Base-by-base conservation (phyloP, 2,113 vertebrate genomes). In the Vicugna pacos region DNA sequence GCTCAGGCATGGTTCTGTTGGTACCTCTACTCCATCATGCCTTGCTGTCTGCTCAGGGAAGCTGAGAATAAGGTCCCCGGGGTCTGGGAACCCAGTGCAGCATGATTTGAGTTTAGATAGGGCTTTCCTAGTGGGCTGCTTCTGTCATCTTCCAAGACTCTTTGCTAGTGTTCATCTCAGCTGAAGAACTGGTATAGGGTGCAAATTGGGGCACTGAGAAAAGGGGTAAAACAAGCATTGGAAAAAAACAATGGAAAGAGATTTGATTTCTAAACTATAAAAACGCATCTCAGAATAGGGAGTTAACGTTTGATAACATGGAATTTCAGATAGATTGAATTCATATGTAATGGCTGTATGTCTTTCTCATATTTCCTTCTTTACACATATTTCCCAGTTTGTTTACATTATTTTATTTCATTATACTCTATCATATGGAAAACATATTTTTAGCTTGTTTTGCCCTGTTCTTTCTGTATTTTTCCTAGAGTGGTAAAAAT, bases 321-420 rank as follows among this genome's bases (percentile, higher is more conserved):
- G 15, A 67, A 70, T 87, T 93, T 96, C 42, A 58, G 30, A 58
- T 28, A 82, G 20, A 72, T 82, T 69, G 70, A 89, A 69, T 84
- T 90, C 48, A 76, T 54, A 50, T 26, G 30, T 76, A n/a, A 72
- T 48, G 22, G n/a, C 24, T 81, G 2, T 84, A 28, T 46, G 5
- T 79, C 46, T 69, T 48, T 88, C 46, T 81, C 14, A 7, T 58
- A 56, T 65, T 92, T 75, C 56, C 69, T 91, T 83, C 83, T 92
- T 92, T 90, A n/a, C n/a, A 22, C 89, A 35, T 70, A 56, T 46
- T 84, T 96, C 69, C 35, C 19, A 84, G 5, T 38, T 32, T 79
- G 6, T 32, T 84, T 88, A 15, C 52, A n/a, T 70, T 87, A 94
- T 62, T 93, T 94, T 65, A 32, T 87, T 95, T 92, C 24, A 69